Conservation (phyloP, 1,140 invertebrate genomes). For the Drosophila repletoides region DNA sequence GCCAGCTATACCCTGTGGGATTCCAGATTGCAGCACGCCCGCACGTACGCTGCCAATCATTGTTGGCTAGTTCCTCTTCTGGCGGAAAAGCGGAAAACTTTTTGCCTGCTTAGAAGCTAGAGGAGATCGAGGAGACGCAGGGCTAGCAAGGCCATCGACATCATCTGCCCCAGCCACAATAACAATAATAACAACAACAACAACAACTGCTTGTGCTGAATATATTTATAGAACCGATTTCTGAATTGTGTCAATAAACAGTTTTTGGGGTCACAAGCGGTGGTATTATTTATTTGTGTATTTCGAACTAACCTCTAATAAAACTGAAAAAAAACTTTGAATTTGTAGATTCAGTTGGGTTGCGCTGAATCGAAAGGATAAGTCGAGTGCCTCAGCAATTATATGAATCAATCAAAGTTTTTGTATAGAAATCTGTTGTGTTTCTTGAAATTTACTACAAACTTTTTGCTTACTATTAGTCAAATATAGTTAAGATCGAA, state of each 20-base stretch:
- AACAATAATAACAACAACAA: neutral
- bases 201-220: conserved; percentile 39
- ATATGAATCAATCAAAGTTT: too few relatives aligned
- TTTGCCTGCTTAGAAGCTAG: conserved; percentile 9
- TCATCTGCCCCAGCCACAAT: conserved; percentile 24
- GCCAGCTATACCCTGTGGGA: neutral
- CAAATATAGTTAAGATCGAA: too few relatives aligned
- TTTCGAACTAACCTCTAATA: too few relatives aligned
- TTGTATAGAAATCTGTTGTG: too few relatives aligned
- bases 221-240: conserved; percentile 63
- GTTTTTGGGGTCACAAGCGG: too few relatives aligned
- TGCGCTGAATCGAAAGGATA: too few relatives aligned
- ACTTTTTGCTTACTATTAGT: too few relatives aligned
- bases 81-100: conserved; percentile 34
- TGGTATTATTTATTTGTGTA: too few relatives aligned
- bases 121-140: neutral
- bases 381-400: too few relatives aligned
- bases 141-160: conserved; percentile 58
- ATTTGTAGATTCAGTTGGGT: too few relatives aligned
- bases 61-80: neutral
- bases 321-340: too few relatives aligned
- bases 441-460: too few relatives aligned
- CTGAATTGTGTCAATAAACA: conserved; percentile 44
- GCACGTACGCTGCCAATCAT: conserved; percentile 67
- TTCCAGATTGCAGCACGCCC: conserved; percentile 41